Base-by-base conservation (phyloP, 2,888 invertebrate species). In the Sisyra nigra region DNA sequence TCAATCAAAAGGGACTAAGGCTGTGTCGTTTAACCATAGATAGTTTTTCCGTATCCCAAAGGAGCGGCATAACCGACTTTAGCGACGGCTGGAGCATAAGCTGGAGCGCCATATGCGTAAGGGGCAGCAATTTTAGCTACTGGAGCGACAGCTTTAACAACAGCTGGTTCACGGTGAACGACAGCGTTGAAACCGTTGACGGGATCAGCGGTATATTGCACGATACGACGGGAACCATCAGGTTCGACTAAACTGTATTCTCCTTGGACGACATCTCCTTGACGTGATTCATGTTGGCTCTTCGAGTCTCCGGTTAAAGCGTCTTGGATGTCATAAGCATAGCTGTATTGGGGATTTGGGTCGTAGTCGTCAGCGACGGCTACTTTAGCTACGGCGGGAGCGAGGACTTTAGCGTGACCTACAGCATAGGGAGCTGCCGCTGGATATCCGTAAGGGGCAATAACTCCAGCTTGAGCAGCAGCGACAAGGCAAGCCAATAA, bases 61-160 rank as follows among this genome's bases (percentile, higher is more conserved):
- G 38, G 38, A 38, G 38, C 38, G 15, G 38, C 38, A 10, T 24
- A 24, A 24, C 24, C 24, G 24, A 38, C 38, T 38, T 38, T 38
- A 38, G 38, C 38, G 38, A 38, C 11, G 18, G 19, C 38, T 17
- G 38, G 38, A 19, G 17, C 38, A 11, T 34, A 34, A 34, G 34
- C 34, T 38, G 24, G 19, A 4, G 38, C 19, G n/a, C 31, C 40
- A 30, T 29, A 14, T 5, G 24, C 40, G 33, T n/a, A 8, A 13
- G 30, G 30, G 11, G 31, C 33, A 11, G 19, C 35, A 24, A 50
- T 48, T 11, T 50, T 47, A n/a, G 53, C 32, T 24, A 53, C 24
- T 34, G 60, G 59, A 3, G 63, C 62, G 15, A 34, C 19, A 34
- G 41, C 41, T 17, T 40, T 40, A 14, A 14, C 14, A 14, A 40